Base-by-base conservation (phyloP, 2,888 invertebrate genomes). In the Pimpla rufipes region DNA sequence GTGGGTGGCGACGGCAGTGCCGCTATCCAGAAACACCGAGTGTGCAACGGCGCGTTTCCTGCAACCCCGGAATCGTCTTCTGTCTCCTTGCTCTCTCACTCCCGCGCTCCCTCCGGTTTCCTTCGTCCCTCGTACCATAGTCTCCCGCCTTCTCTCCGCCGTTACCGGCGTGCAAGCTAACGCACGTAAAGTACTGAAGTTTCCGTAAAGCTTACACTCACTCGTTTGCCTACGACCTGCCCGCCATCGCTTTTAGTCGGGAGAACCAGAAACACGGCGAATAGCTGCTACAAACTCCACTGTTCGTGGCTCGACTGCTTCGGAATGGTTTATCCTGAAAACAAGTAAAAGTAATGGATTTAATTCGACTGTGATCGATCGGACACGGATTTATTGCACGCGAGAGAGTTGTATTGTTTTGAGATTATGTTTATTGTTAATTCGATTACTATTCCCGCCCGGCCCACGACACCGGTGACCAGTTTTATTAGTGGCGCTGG, bases 21-120 rank as follows among this genome's bases (percentile, higher is more conserved):
- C 73, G 77, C 68, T 80, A 80, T 83, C 83, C 73, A 64, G 83
- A 80, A 77, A 83, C 79, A 80, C 77, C 79, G 78, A 67, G 66
- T 79, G 79, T 74, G 80, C 83, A 80, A 77, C 83, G 79, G 80
- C 76, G 80, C 77, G 77, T 83, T 80, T 80, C 73, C 79, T 62
- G 50, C 62, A 59, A 40, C 35, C 45, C 52, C 76, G 45, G 47
- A 35, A 21, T 62, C 23, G 23, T 62, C 73, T 40, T 35, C 66
- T 55, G 50, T 67, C 40, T 68, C 52, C 57, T 10, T 50, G 68
- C 29, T 16, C 66, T 52, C 40, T n/a, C n/a, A n/a, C n/a, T n/a
- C n/a, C n/a, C n/a, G n/a, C n/a, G n/a, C n/a, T n/a, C n/a, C n/a
- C n/a, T 40, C 10, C 23, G 40, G n/a, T 74, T 64, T 68, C 77